These are phyloP conservation scores for Orthonevra nobilis DNA, from an alignment of 2,888 invertebrate species.

Conservation along the genomic window DNA sequence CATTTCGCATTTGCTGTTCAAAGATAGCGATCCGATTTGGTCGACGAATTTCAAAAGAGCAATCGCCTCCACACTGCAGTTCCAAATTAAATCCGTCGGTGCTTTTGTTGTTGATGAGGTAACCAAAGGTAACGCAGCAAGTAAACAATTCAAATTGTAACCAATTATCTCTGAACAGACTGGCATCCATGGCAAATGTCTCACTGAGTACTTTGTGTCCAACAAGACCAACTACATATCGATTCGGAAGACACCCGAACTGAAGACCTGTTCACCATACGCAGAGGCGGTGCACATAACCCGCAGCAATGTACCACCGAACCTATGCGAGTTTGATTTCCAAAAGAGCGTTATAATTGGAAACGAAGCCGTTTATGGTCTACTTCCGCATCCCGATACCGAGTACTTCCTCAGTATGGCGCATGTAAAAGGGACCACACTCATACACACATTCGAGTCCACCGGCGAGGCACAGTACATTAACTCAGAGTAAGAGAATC, in stretches of 20 bases:
- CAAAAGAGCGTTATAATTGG: constrained; percentile 80
- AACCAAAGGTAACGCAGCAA: constrained; percentile 60
- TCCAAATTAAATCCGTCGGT: constrained; percentile 81
- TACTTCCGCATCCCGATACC: constrained; percentile 77
- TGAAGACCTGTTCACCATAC: constrained; percentile 78
- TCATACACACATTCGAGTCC: constrained; percentile 80
- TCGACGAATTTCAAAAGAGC: constrained; percentile 86
- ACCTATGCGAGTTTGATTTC: constrained; percentile 79
- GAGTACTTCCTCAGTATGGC: constrained; percentile 78
- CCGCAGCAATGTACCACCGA: constrained; percentile 79
- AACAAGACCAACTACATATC: constrained; percentile 79
- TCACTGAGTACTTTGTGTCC: constrained; percentile 80
- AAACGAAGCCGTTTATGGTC: constrained; percentile 78
- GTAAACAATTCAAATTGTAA: constrained; percentile 66
- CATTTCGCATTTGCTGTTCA: constrained; percentile 78
- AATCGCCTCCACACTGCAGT: constrained; percentile 84
- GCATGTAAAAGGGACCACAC: constrained; percentile 79
- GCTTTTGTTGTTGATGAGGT: constrained; percentile 80
- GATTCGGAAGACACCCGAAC: constrained; percentile 79
- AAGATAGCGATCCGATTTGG: constrained; percentile 83
- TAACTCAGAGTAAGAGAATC: constrained; percentile 77
- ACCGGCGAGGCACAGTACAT: constrained; percentile 80
- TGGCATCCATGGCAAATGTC: constrained; percentile 82
- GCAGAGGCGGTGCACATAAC: constrained; percentile 79
- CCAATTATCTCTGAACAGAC: constrained; percentile 78